Conservation (phyloP, 2,888 invertebrate species). For the Drosophila bunnanda region DNA sequence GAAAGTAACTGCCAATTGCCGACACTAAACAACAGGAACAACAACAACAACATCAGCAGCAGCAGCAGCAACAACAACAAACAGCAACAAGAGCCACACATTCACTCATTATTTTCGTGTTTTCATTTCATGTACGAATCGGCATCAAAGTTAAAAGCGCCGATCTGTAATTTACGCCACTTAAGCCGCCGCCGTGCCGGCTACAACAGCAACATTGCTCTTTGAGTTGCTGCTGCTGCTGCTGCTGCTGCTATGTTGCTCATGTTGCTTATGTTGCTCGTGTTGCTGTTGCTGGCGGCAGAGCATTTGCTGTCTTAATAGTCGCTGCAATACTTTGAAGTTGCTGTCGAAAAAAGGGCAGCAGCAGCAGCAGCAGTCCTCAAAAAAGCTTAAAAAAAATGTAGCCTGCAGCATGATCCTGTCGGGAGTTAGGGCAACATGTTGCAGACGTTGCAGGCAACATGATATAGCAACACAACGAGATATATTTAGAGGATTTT, state of each 20-base stretch:
- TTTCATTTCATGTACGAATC: slow-evolving; percentile 83
- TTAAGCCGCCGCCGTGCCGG: slow-evolving; percentile 83
- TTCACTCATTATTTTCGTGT: slow-evolving; percentile 51
- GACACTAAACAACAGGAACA: slow-evolving; percentile 64
- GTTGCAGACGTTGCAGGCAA: slow-evolving; percentile 3
- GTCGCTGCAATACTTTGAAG: slow-evolving; percentile 42
- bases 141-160: slow-evolving; percentile 85
- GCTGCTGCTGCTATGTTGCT: slow-evolving; percentile 42
- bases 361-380: slow-evolving; percentile 7
- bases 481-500: not conserved
- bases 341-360: slow-evolving; percentile 43
- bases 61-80: slow-evolving; percentile 38
- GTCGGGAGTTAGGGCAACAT: slow-evolving; percentile 41
- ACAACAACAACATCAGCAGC: slow-evolving; percentile 54
- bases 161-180: slow-evolving; percentile 85
- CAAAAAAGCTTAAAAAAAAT: not conserved
- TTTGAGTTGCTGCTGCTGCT: slow-evolving; percentile 73
- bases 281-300: slow-evolving; percentile 50
- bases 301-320: slow-evolving; percentile 41
- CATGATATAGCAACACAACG: slow-evolving; percentile 4
- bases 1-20: slow-evolving; percentile 65
- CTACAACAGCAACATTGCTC: slow-evolving; percentile 84
- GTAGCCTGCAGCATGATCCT: slow-evolving; percentile 44
- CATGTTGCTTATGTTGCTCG: slow-evolving; percentile 58
- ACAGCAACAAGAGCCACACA: slow-evolving; percentile 44